These are phyloP conservation scores for Corvus cornix DNA, from an alignment of 2,113 vertebrate species.

Conservation along the genomic window DNA sequence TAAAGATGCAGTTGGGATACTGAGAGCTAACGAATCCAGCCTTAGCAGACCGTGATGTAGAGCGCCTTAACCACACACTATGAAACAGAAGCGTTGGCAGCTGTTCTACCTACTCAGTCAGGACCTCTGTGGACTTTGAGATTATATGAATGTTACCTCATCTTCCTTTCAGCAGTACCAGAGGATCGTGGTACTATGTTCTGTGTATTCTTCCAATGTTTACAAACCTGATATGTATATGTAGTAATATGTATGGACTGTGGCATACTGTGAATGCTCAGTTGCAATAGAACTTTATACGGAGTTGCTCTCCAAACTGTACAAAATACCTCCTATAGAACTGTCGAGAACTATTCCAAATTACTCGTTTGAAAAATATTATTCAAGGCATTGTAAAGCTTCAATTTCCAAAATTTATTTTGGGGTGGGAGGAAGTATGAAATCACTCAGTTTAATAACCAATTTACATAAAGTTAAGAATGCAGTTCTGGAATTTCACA, in stretches of 20 bases:
- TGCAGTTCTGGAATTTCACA: slow-evolving; percentile 61
- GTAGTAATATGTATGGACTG: slow-evolving; percentile 72
- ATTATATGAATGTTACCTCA: slow-evolving; percentile 77
- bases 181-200: slow-evolving; percentile 66
- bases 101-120: slow-evolving; percentile 73
- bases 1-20: slow-evolving; percentile 80
- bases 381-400: slow-evolving; percentile 50
- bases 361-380: slow-evolving; percentile 3
- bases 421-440: background rate
- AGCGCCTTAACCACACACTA: slow-evolving; percentile 44
- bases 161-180: slow-evolving; percentile 74
- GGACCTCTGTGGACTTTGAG: slow-evolving; percentile 77
- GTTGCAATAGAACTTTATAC: slow-evolving; percentile 65
- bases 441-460: background rate
- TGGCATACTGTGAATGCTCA: slow-evolving; percentile 76
- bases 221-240: slow-evolving; percentile 78
- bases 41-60: slow-evolving; percentile 60
- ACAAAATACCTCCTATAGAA: slow-evolving; percentile 67
- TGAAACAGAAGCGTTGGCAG: slow-evolving; percentile 70
- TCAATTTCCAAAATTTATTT: slow-evolving; percentile 21
- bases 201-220: slow-evolving; percentile 80
- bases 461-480: background rate
- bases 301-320: slow-evolving; percentile 65
- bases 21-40: slow-evolving; percentile 75
- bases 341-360: slow-evolving; percentile 38